These are phyloP conservation scores for Malthinus flaveolus DNA, from an alignment of 2,888 invertebrate species.

Conservation along the genomic window DNA sequence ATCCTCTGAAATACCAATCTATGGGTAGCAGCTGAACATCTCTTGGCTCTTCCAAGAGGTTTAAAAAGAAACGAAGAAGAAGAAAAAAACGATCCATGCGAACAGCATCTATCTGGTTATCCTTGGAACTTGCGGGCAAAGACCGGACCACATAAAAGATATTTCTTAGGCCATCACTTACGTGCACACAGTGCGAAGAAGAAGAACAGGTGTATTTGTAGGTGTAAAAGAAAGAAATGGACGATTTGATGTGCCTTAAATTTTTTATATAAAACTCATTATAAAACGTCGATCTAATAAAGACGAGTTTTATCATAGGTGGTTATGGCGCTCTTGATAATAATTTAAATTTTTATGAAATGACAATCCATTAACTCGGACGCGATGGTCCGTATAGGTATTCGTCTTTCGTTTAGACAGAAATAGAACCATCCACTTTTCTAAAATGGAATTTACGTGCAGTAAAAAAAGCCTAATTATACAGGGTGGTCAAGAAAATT, in stretches of 20 bases:
- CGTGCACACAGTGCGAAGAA: conserved; percentile 15
- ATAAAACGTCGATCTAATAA: conserved; percentile 12
- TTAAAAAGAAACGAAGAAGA: neutral
- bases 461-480: too few relatives aligned
- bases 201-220: conserved; percentile 20
- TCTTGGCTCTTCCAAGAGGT: neutral
- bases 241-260: neutral
- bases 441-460: too few relatives aligned
- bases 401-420: too few relatives aligned
- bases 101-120: conserved; percentile 35
- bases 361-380: too few relatives aligned
- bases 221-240: conserved; percentile 18
- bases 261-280: too few relatives aligned
- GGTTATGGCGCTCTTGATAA: too few relatives aligned
- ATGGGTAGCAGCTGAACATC: conserved; percentile 10
- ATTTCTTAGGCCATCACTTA: conserved; percentile 14
- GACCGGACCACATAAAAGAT: conserved; percentile 37
- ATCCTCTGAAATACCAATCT: conserved; percentile 11
- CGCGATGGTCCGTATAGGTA: too few relatives aligned
- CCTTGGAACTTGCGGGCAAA: conserved; percentile 39
- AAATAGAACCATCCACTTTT: too few relatives aligned
- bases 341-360: too few relatives aligned
- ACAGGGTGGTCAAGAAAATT: too few relatives aligned
- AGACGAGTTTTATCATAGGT: too few relatives aligned
- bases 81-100: conserved; percentile 14